Evolutionary conservation across 1,140 invertebrate species (phyloP).

Genomic region (Manduca sexta): DNA sequence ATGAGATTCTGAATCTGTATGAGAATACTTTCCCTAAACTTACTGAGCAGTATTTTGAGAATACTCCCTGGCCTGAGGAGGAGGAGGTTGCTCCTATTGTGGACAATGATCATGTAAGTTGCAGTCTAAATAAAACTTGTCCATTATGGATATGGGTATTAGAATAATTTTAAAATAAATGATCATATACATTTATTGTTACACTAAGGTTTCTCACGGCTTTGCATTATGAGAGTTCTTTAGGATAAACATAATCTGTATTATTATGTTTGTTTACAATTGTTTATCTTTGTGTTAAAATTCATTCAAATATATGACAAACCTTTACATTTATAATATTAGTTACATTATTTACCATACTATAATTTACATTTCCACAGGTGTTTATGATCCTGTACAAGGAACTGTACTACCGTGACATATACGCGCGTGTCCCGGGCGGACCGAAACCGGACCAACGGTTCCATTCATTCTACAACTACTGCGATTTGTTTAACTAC

Average conservation of each 20-base stretch:
- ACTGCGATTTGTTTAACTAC: constrained; percentile 98
- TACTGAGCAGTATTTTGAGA: constrained; percentile 94
- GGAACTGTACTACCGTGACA: constrained; percentile 97
- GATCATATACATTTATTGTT: not conserved
- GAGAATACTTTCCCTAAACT: constrained; percentile 91
- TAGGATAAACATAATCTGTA: too few species aligned
- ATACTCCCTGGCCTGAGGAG: constrained; percentile 92
- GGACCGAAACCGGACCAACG: constrained; percentile 93
- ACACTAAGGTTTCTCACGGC: not conserved
- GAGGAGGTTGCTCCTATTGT: constrained; percentile 85
- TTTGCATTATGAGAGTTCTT: not conserved
- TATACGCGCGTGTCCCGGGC: constrained; percentile 91
- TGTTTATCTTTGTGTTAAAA: too few species aligned
- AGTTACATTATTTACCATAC: too few species aligned
- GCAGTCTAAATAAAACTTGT: not conserved
- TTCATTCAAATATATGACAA: too few species aligned
- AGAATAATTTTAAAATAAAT: not conserved
- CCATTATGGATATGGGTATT: too few species aligned
- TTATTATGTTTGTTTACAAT: too few species aligned
- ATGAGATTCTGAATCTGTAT: constrained; percentile 91
- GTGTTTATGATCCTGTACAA: constrained; percentile 97
- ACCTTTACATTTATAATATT: too few species aligned
- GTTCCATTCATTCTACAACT: constrained; percentile 97
- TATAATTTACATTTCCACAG: constrained; percentile 37
- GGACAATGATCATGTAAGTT: constrained; percentile 82